Evolutionary conservation across 2,113 vertebrate species (phyloP).

Genomic region (Ceratotherium simum): DNA sequence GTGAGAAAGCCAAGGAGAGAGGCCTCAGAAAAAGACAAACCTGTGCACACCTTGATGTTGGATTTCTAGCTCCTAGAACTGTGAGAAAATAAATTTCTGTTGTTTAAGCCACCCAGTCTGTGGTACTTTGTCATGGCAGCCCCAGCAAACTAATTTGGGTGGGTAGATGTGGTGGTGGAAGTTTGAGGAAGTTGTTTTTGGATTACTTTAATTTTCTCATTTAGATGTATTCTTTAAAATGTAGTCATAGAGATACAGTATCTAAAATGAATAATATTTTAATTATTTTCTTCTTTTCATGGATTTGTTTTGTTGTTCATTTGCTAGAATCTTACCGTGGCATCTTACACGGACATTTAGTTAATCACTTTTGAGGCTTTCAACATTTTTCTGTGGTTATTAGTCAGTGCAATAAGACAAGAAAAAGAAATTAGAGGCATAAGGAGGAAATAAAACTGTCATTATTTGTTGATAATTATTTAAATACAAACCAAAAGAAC

Average conservation of each 20-base stretch:
- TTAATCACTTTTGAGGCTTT: background rate
- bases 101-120: background rate
- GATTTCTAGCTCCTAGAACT: background rate
- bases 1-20: background rate
- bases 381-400: background rate
- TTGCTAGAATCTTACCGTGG: background rate
- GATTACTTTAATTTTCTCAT: background rate
- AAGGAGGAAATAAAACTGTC: background rate
- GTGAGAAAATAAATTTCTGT: background rate
- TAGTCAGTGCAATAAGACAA: background rate
- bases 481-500: background rate
- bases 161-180: background rate
- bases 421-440: background rate
- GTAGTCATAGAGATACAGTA: background rate
- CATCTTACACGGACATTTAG: background rate
- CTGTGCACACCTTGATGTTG: background rate
- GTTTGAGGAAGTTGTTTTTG: background rate
- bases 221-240: background rate
- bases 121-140: no score
- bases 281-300: background rate
- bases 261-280: background rate
- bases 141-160: background rate
- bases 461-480: background rate
- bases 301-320: background rate
- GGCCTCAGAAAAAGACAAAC: background rate